Percentiles rank a stretch among this genome's conserved stretches.
Conservation (phyloP, 2,113 vertebrate genomes). For the Anthoscopus minutus region DNA sequence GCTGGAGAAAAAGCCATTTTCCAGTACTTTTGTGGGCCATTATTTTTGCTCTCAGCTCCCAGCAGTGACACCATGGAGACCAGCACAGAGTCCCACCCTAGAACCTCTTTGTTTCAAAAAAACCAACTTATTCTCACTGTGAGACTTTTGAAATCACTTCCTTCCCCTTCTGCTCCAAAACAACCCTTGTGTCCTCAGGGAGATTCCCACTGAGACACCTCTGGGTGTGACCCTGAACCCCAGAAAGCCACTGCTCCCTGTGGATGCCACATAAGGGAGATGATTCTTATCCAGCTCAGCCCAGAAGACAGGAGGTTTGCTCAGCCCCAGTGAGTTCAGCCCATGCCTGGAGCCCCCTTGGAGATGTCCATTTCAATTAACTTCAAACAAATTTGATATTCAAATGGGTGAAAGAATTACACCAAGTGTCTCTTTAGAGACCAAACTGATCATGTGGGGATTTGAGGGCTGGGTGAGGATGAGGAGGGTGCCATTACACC, state of each 20-base stretch:
- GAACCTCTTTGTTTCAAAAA: neutral
- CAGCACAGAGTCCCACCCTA: neutral
- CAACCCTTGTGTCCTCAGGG: neutral
- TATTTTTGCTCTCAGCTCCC: neutral
- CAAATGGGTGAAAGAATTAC: neutral
- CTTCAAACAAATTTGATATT: neutral
- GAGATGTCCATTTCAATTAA: neutral
- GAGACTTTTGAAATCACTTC: slow-evolving; percentile 4
- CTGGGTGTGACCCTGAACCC: neutral
- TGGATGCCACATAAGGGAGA: rapidly evolving
- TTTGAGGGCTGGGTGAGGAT: neutral
- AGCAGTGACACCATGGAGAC: neutral
- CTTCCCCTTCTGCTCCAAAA: slow-evolving; percentile 7
- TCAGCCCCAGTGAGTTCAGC: neutral
- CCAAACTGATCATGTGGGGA: rapidly evolving
- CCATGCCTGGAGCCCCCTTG: rapidly evolving
- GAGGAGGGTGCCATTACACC: neutral
- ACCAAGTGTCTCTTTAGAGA: neutral
- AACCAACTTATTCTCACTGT: neutral
- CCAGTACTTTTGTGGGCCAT: neutral
- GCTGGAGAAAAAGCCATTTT: neutral
- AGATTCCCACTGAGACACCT: rapidly evolving
- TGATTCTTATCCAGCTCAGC: neutral
- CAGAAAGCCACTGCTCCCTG: neutral
- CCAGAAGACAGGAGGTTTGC: neutral